These are phyloP conservation scores for Cheilosia vernalis DNA, from an alignment of 2,888 invertebrate genomes.

Conservation along the genomic window DNA sequence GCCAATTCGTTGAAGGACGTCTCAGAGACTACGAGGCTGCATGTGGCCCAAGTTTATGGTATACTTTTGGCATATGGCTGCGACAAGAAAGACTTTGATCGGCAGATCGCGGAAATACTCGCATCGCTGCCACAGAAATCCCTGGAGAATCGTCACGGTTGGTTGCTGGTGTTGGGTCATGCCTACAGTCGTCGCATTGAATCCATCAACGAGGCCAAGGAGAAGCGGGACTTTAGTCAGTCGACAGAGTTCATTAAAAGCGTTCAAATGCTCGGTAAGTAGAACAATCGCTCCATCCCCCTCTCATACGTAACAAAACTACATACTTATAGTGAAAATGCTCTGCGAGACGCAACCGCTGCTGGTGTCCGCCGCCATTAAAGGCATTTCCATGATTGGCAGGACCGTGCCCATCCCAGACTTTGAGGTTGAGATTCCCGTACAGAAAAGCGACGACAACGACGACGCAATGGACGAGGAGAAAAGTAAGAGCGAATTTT, in stretches of 20 bases:
- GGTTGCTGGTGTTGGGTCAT: slow-evolving; percentile 88
- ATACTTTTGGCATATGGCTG: slow-evolving; percentile 87
- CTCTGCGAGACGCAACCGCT: slow-evolving; percentile 86
- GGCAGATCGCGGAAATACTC: slow-evolving; percentile 82
- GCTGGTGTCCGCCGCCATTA: slow-evolving; percentile 88
- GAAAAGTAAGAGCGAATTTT: slow-evolving; percentile 76
- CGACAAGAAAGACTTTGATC: slow-evolving; percentile 84
- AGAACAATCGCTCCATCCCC: neutral
- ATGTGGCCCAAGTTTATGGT: slow-evolving; percentile 90
- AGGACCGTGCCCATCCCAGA: slow-evolving; percentile 89
- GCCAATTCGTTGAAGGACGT: slow-evolving; percentile 86
- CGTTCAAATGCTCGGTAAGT: slow-evolving; percentile 85
- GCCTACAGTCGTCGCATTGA: slow-evolving; percentile 88
- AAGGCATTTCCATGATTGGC: slow-evolving; percentile 89
- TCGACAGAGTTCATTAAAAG: slow-evolving; percentile 87
- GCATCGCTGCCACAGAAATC: slow-evolving; percentile 81
- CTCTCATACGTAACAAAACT: neutral
- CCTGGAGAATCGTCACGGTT: slow-evolving; percentile 89
- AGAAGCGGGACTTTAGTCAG: slow-evolving; percentile 80
- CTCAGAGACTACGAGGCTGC: slow-evolving; percentile 90
- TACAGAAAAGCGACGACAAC: slow-evolving; percentile 77
- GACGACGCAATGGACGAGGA: slow-evolving; percentile 78
- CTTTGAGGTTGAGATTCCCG: slow-evolving; percentile 80
- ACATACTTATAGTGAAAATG: slow-evolving; percentile 85
- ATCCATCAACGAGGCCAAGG: slow-evolving; percentile 81